These are phyloP conservation scores for Chamaetylas fuelleborni DNA, from an alignment of 2,113 vertebrate species.

Conservation along the genomic window DNA sequence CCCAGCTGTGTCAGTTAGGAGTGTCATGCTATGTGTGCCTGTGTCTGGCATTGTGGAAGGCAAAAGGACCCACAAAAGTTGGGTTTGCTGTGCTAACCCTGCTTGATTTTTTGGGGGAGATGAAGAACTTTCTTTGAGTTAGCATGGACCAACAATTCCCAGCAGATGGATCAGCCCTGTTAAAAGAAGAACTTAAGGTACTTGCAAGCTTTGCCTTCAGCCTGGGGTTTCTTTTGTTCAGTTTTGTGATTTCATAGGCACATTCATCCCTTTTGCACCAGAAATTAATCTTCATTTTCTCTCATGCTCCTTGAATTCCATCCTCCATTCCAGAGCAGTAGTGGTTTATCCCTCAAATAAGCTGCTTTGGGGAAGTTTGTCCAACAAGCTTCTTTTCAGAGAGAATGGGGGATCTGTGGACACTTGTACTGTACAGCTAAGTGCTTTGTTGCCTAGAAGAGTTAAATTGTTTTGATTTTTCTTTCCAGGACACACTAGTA, in stretches of 20 bases:
- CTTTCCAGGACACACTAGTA: constrained; percentile 74
- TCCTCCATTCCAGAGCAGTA: not conserved
- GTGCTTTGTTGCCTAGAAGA: not conserved
- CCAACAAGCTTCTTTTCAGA: not conserved
- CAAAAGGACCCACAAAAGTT: not conserved
- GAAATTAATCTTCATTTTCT: not conserved
- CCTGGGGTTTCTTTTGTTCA: not conserved
- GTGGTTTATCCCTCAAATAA: not conserved
- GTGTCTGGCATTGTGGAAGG: not conserved
- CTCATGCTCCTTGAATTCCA: not conserved
- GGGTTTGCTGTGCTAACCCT: not conserved
- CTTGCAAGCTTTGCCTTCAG: not conserved
- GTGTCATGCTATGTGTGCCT: not conserved
- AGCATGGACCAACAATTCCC: rapidly evolving
- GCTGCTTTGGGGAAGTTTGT: not conserved
- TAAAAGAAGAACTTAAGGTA: not conserved
- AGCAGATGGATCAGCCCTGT: not conserved
- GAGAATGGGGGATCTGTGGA: not conserved
- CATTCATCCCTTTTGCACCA: not conserved
- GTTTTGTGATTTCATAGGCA: not conserved
- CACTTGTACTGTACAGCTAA: not conserved
- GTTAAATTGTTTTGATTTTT: constrained; percentile 42
- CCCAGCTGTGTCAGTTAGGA: not conserved
- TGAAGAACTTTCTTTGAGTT: not conserved
- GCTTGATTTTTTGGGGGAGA: not conserved